Conservation (phyloP, 2,113 vertebrate species). For the Aepyceros melampus region DNA sequence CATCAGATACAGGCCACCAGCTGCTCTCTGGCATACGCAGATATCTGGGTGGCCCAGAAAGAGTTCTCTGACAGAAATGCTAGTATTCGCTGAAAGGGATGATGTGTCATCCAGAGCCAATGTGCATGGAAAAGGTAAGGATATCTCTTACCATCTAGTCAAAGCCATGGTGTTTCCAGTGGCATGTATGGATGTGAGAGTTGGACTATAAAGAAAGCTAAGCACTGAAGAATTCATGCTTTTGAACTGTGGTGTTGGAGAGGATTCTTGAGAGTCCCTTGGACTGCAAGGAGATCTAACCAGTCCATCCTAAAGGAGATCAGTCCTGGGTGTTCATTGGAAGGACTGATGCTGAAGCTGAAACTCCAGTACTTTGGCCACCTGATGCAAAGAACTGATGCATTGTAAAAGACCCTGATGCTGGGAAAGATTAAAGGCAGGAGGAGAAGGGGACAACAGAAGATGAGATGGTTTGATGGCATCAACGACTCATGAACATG, state of each 20-base stretch:
- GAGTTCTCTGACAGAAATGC: not conserved
- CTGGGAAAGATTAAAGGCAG: not conserved
- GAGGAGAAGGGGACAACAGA: not conserved
- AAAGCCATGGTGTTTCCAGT: not conserved
- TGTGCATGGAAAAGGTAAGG: too few relatives aligned
- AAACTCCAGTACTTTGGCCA: not conserved
- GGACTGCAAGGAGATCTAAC: not conserved
- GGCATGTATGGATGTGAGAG: not conserved
- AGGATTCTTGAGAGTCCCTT: not conserved
- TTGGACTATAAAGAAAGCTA: not conserved
- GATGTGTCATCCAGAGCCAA: not conserved
- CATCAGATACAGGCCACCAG: not conserved
- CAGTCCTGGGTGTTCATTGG: not conserved
- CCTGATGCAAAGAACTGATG: not conserved
- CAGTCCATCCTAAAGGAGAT: not conserved
- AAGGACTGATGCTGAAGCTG: not conserved
- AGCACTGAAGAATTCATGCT: fast-evolving
- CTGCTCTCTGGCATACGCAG: not conserved
- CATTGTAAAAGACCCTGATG: not conserved
- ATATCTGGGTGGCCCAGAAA: not conserved
- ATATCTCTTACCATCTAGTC: not conserved
- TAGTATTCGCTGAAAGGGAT: not conserved
- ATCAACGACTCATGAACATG: not conserved
- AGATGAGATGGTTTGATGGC: not conserved
- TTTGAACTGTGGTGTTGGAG: not conserved